Evolutionary conservation across 2,797 vertebrate genomes (phyloP), one percentile per base, ranked within the genome.

Genomic region (Hoplostethus mediterraneus): DNA sequence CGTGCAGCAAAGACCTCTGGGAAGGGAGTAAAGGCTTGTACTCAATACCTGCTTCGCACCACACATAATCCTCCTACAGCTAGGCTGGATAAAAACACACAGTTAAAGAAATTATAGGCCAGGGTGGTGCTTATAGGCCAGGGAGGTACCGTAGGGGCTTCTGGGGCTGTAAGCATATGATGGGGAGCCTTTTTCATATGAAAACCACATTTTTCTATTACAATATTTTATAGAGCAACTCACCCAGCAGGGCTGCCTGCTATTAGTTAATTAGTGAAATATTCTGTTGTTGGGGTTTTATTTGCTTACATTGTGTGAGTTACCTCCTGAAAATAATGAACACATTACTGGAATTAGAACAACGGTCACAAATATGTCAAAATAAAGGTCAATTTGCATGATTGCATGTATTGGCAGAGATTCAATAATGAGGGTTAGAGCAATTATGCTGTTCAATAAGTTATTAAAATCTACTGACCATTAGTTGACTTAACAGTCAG

Each of bases 31-130:
- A 51, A 42, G 60, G 49, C 47, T 58, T 42, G 44, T 38, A 45
- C 63, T 60, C 78, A 49, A 61, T 81, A 63, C 69, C 69, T 61
- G 77, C 62, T 52, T 67, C 68, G 66, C 49, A 59, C 44, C 40
- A 14, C 47, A 77, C 53, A 77, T 77, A 72, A 69, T 77, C 53
- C 64, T 67, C 60, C 67, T 59, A 61, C 47, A 33, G 54, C 62
- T 59, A 53, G 56, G 44, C 33, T 67, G 45, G 52, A 45, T 21
- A 53, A 49, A 33, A 65, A 28, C 28, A 28, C 21, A 44, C 14
- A 33, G 21, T n/a, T 62, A 14, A 48, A 47, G 9, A 61, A 61
- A 36, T 17, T 6, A 38, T n/a, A 45, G 40, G 42, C 38, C 42
- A 30, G 40, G 21, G 36, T 44, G 56, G 36, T 36, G 16, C 9